phyloP scores from a whole-genome alignment of 2,113 vertebrate genomes.

The Prionailurus viverrinus region DNA sequence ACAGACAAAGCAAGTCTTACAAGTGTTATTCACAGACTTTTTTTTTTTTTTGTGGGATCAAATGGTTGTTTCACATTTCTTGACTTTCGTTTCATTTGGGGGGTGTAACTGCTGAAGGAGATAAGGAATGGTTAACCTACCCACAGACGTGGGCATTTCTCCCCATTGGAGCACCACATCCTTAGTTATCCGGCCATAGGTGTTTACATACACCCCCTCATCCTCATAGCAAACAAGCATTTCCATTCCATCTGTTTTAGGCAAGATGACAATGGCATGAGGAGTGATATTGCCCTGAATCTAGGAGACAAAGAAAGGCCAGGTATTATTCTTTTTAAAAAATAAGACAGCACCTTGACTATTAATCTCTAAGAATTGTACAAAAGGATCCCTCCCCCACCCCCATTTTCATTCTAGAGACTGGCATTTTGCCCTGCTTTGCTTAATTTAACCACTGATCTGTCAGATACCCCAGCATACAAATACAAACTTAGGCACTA shows the following conservation, averaged over 20 bases:
- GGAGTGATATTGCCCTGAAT: constrained; percentile 99
- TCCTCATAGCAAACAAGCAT: constrained; percentile 99
- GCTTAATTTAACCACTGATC: neutral
- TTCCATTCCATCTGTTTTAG: constrained; percentile 99
- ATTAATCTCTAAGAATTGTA: constrained; percentile 23
- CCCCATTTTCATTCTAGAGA: neutral
- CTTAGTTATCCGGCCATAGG: constrained; percentile 99
- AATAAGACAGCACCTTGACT: neutral
- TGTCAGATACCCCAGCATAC: neutral
- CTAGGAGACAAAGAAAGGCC: constrained; percentile 87
- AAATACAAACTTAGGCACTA: neutral
- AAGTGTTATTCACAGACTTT: constrained; percentile 80
- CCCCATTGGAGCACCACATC: constrained; percentile 99
- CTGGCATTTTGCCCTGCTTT: constrained; percentile 16
- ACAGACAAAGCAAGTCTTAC: constrained; percentile 78
- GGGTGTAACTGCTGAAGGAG: constrained; percentile 74
- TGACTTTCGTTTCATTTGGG: constrained; percentile 75
- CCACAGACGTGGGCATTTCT: constrained; percentile 99
- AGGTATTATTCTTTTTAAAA: constrained; percentile 66
- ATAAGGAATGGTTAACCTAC: constrained; percentile 91
- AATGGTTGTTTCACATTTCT: constrained; percentile 83
- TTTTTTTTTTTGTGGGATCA: constrained; percentile 70
- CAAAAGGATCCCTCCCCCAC: neutral
- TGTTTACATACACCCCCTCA: constrained; percentile 99
- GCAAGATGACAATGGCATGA: constrained; percentile 99